Evolutionary conservation across 2,113 vertebrate genomes (phyloP), one percentile per base, ranked within the genome.

Genomic region (Rhegmatorhina hoffmannsi): DNA sequence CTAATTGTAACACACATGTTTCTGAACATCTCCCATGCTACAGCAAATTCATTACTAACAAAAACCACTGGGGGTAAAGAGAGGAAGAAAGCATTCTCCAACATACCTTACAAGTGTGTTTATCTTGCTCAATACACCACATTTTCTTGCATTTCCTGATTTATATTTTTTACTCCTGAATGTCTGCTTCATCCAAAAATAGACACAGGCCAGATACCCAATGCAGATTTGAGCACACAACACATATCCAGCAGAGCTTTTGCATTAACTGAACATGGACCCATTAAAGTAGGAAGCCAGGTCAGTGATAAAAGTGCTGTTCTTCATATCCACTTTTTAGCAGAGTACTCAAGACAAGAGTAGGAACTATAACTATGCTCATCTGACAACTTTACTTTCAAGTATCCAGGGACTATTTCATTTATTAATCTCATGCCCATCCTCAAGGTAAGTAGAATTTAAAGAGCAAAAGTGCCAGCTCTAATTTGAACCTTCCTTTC

Each of bases 71-170:
- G 23, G 10, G 21, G 13, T 49, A 80, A 93, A 62, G 44, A 84
- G 62, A 78, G 36, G 64, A 77, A 92, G 36, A 80, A 86, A 67
- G 13, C 13, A 19, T 83, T 94, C 56, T 68, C 47, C 66, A 49
- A 21, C 25, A 81, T 17, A 89, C 28, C 49, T 55, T 81, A 53
- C 36, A 83, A 86, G 60, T 59, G n/a, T 64, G 56, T 93, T 96
- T 89, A 92, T 81, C 47, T 81, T 13, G 0, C 60, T 81, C 77
- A 72, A 49, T 58, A 52, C 20, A 80, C 36, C 7, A 1, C 72
- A 59, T 77, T 75, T 92, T 90, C 86, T 75, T 89, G 47, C 73
- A 82, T 93, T 94, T 95, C 74, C 93, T 64, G 44, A 89, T 89
- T 82, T 91, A 73, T 56, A 56, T 23, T 68, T 93, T 94, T 90